Evolutionary conservation across 2,888 invertebrate species (phyloP), one percentile per base, ranked within the genome.

Genomic region (Dicranocentrus wangi): DNA sequence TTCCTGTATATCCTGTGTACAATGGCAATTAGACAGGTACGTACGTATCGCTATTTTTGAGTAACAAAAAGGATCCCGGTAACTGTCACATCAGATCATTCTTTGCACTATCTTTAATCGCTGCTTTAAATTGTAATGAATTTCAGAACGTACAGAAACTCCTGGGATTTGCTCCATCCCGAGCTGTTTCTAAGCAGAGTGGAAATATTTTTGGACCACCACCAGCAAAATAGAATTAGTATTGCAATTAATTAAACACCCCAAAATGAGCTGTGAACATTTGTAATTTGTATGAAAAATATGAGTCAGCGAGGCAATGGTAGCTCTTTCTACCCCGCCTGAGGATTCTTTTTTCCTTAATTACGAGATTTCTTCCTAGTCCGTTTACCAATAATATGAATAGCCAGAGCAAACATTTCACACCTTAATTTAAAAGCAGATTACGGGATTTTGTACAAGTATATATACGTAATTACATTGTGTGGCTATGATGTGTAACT

Each of bases 1-100:
- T 99, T 99, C 89, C 91, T 99, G 75, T 99, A 99, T 89, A 98
- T 99, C 88, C 91, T 99, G 71, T 99, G 99, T 89, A 99, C 99
- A 32, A 99, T 99, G 99, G 98, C 98, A 61, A 98, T 99, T 85
- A 92, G 96, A 91, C 95, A 93, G 91, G 92, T 92, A 88, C 86
- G n/a, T 83, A 79, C 28, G 15, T 53, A 17, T 23, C 10, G 15
- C n/a, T n/a, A n/a, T n/a, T n/a, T n/a, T n/a, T n/a, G n/a, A n/a
- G n/a, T n/a, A n/a, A n/a, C n/a, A n/a, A n/a, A n/a, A n/a, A n/a
- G n/a, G n/a, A 61, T 3, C 55, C 5, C 8, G 10, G 15, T 55
- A 55, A 55, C n/a, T n/a, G n/a, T n/a, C n/a, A n/a, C n/a, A 5
- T 23, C 19, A 5, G 8, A 51, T 17, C n/a, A 5, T 51, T 5